Base-by-base conservation (phyloP, 2,888 invertebrate species). In the Stenichneumon culpator region DNA sequence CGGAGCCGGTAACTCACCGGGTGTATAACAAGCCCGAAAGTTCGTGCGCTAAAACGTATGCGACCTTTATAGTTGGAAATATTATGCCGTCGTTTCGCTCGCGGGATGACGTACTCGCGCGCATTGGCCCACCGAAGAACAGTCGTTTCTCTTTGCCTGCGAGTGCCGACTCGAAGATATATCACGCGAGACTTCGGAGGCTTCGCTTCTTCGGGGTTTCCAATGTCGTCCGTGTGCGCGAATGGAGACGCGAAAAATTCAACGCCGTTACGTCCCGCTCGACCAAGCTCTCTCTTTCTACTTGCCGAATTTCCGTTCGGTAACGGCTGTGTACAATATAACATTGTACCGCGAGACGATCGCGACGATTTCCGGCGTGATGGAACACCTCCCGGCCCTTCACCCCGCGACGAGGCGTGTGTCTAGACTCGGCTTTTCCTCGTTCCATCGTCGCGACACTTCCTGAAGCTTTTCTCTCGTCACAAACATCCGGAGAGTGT, bases 401-500 rank as follows among this genome's bases (percentile, higher is more conserved):
- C 6, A 19, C 63, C 60, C 60, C 32, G 36, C 9, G 54, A 65
- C 65, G 75, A 22, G 16, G 54, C 57, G 25, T 22, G 79, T 70
- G 79, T 80, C 63, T 63, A 39, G 54, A 28, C 57, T 52, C 11
- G 52, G 54, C 67, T 72, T 79, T 32, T 44, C n/a, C 47, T 73
- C 60, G 73, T 57, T 22, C 57, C 19, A 57, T 57, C 57, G 57
- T 57, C 57, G 25, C 57, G 65, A 60, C 70, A 80, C 79, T 67
- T 60, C 36, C 63, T n/a, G 25, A 11, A 22, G 65, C 70, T 80
- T 73, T 80, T 60, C 72, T 63, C 72, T 36, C 54, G 57, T 39
- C 57, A 77, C 84, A 84, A 84, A 84, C 84, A 84, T 80, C 84
- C 84, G 80, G 72, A 60, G 25, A 67, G 75, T 16, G 11, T 9